These are phyloP conservation scores for Ametastegia equiseti DNA, from an alignment of 2,888 invertebrate genomes.

Conservation along the genomic window DNA sequence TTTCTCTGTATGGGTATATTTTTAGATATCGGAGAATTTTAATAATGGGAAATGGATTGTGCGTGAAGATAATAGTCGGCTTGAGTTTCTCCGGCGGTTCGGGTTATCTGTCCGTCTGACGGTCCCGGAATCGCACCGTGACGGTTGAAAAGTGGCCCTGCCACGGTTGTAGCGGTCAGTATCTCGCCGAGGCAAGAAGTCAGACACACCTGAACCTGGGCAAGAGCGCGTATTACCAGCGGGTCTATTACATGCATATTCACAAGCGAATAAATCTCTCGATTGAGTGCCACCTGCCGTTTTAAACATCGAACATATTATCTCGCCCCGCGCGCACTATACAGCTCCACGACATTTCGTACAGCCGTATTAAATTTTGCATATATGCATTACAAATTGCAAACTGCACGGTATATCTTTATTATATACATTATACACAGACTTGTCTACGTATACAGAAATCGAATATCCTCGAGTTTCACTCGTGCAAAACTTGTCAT, in stretches of 20 bases:
- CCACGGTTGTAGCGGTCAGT: neutral
- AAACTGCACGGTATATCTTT: neutral
- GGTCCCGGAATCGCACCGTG: constrained; percentile 2
- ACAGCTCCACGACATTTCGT: neutral
- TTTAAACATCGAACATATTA: constrained; percentile 53
- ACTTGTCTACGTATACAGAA: neutral
- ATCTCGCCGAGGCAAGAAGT: constrained; percentile 18
- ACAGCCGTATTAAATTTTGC: constrained; percentile 18
- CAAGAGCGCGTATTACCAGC: neutral
- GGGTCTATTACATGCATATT: constrained; percentile 36
- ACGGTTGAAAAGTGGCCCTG: constrained; percentile 38
- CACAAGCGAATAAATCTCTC: constrained; percentile 67
- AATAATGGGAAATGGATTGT: neutral
- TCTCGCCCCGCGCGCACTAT: constrained; percentile 11
- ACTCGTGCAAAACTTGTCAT: neutral
- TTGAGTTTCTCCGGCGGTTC: neutral
- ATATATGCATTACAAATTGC: constrained; percentile 7
- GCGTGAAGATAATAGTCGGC: neutral
- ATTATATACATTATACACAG: neutral
- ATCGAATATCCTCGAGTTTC: neutral
- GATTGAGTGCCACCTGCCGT: constrained; percentile 70
- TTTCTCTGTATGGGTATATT: neutral
- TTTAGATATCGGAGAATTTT: neutral
- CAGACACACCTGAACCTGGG: constrained; percentile 26
- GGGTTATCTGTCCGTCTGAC: neutral